Evolutionary conservation across 2,113 vertebrate genomes (phyloP).

Genomic region (Alexandromys fortis): DNA sequence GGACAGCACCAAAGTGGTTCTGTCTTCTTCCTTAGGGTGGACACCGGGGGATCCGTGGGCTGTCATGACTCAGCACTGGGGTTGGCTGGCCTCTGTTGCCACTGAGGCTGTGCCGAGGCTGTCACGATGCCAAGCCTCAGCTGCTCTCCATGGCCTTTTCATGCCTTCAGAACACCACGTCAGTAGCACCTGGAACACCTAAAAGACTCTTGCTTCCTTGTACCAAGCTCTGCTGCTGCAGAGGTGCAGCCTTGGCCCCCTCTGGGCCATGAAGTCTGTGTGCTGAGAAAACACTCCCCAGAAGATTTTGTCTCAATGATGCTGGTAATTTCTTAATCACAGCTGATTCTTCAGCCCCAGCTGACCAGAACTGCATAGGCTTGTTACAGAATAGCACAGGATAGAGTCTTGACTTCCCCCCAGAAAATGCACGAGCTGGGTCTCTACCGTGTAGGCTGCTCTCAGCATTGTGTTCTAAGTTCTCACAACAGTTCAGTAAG

Average conservation of each 20-base stretch:
- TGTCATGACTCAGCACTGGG: background rate
- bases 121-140: background rate
- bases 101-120: background rate
- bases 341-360: background rate
- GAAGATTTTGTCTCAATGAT: background rate
- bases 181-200: background rate
- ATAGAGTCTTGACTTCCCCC: background rate
- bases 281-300: background rate
- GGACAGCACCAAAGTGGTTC: rapidly evolving
- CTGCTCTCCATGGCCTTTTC: background rate
- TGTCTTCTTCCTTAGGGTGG: background rate
- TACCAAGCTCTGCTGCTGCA: background rate
- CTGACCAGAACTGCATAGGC: background rate
- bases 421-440: background rate
- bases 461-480: background rate
- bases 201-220: background rate
- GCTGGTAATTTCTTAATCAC: background rate
- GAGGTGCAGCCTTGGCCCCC: background rate
- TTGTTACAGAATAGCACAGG: background rate
- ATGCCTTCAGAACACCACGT: background rate
- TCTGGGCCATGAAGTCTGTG: background rate
- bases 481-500: background rate
- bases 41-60: rapidly evolving
- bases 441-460: background rate
- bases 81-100: background rate